phyloP scores from a whole-genome alignment of 2,113 vertebrate species.

The Alethe castanea region DNA sequence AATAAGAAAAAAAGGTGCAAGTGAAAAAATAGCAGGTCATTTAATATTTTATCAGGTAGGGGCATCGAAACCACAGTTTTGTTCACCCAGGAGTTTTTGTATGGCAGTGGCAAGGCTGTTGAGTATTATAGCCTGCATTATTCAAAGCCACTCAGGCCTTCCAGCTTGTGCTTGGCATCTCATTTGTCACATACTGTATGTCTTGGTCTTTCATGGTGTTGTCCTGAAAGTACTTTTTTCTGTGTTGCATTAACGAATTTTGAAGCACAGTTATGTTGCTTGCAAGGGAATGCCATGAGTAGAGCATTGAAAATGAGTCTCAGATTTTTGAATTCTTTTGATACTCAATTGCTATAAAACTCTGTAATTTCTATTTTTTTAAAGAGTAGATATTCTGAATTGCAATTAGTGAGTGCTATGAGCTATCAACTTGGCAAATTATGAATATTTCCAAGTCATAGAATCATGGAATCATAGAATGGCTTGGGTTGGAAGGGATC shows the following conservation, averaged over 20 bases:
- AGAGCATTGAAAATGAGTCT: not conserved
- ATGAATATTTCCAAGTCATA: not conserved
- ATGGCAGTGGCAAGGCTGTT: not conserved
- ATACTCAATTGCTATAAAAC: not conserved
- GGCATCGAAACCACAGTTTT: not conserved
- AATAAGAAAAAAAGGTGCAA: not conserved
- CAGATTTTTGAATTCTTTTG: not conserved
- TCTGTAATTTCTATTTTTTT: not conserved
- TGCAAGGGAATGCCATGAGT: not conserved
- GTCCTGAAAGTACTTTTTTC: not conserved
- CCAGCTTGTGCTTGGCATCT: not conserved
- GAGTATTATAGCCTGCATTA: not conserved
- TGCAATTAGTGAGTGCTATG: not conserved
- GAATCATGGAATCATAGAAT: not conserved
- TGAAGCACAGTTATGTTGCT: not conserved
- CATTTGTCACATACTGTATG: not conserved
- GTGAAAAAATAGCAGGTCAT: not conserved
- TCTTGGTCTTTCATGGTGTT: not conserved
- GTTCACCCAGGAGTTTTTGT: not conserved
- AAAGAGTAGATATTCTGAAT: not conserved
- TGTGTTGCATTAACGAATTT: not conserved
- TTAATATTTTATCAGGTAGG: not conserved
- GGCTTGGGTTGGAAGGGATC: not conserved
- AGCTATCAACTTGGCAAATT: not conserved
- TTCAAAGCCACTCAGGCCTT: not conserved